Evolutionary conservation across 1,140 invertebrate species (phyloP).

Genomic region (Cryptotermes secundus): DNA sequence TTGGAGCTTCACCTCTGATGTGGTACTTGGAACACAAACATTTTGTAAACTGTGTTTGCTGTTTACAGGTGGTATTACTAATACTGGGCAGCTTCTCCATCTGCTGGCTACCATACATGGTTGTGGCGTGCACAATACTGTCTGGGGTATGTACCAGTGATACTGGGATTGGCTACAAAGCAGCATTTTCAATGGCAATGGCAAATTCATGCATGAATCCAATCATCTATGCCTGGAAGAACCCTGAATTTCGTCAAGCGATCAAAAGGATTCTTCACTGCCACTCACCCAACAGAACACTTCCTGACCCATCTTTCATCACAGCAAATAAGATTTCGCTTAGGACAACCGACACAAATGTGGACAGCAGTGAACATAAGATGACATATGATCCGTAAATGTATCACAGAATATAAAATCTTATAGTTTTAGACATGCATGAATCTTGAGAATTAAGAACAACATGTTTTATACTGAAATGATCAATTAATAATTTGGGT

Average conservation of each 20-base stretch:
- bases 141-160: slow-evolving; percentile 45
- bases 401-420: no score
- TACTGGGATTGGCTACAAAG: slow-evolving; percentile 63
- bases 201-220: slow-evolving; percentile 76
- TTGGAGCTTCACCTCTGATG: no score
- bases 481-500: no score
- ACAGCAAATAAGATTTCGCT: not conserved
- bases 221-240: slow-evolving; percentile 80
- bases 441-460: no score
- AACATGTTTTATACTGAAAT: no score
- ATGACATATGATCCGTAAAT: not conserved
- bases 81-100: slow-evolving; percentile 72
- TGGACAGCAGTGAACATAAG: not conserved
- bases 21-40: no score
- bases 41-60: no score
- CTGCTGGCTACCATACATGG: slow-evolving; percentile 74
- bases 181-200: slow-evolving; percentile 68
- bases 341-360: not conserved
- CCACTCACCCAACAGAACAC: slow-evolving; percentile 41
- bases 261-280: slow-evolving; percentile 65
- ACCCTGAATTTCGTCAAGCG: slow-evolving; percentile 66
- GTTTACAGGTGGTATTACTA: slow-evolving; percentile 66
- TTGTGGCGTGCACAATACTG: slow-evolving; percentile 53
- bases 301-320: not conserved
- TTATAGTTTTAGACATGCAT: no score